Evolutionary conservation across 2,797 vertebrate genomes (phyloP).

Genomic region (Chromis chromis): DNA sequence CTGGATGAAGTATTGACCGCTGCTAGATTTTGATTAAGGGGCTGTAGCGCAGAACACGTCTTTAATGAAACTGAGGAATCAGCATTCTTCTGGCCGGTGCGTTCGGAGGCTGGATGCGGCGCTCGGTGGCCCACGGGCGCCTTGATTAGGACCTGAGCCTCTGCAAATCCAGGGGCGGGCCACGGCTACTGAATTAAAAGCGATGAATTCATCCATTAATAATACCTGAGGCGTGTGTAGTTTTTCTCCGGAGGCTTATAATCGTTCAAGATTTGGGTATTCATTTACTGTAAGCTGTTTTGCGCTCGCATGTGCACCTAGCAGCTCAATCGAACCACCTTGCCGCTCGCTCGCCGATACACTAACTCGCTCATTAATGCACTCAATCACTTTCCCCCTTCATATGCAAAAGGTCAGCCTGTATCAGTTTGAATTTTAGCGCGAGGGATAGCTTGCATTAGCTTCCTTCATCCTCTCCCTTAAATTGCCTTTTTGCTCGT

Average conservation of each 20-base stretch:
- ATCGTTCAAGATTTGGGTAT: conserved; percentile 65
- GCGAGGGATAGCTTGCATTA: conserved; percentile 60
- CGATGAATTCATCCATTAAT: conserved; percentile 73
- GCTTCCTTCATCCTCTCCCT: conserved; percentile 64
- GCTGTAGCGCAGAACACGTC: conserved; percentile 84
- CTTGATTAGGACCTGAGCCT: conserved; percentile 78
- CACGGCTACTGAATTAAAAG: conserved; percentile 72
- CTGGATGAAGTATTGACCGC: conserved; percentile 91
- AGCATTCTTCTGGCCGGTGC: conserved; percentile 79
- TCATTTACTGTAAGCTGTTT: conserved; percentile 62
- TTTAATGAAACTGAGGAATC: conserved; percentile 86
- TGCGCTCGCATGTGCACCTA: conserved; percentile 13
- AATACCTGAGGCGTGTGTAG: conserved; percentile 56
- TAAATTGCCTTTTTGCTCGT: conserved; percentile 73
- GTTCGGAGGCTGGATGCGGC: conserved; percentile 36
- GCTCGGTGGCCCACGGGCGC: conserved; percentile 50
- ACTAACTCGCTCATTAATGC: conserved; percentile 56
- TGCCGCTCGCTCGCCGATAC: conserved; percentile 52
- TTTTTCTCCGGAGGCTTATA: conserved; percentile 69
- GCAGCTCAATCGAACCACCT: conserved; percentile 48
- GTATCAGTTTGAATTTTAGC: conserved; percentile 72
- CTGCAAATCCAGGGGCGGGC: conserved; percentile 59
- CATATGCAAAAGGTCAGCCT: conserved; percentile 70
- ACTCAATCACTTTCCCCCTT: conserved; percentile 41
- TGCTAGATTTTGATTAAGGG: conserved; percentile 89